Percentiles rank a stretch among this genome's conserved stretches.
Conservation (phyloP, 2,797 vertebrate species). For the Melanotaenia boesemani region DNA sequence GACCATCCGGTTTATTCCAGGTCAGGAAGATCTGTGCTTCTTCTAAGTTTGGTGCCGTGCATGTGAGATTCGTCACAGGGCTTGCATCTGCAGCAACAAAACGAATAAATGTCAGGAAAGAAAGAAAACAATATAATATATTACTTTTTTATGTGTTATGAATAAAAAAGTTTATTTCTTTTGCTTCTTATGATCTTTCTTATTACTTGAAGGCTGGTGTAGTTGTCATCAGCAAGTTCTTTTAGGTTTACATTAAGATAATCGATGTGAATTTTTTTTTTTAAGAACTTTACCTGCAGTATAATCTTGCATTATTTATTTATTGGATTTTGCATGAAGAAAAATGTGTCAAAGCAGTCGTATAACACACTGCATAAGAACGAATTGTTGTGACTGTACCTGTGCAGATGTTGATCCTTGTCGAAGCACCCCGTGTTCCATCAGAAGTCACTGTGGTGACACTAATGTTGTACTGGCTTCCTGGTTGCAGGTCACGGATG, state of each 20-base stretch:
- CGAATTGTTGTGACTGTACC: constrained; percentile 53
- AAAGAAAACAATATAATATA: neutral
- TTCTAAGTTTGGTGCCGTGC: constrained; percentile 18
- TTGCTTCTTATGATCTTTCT: neutral
- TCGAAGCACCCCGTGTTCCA: constrained; percentile 47
- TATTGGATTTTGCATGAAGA: neutral
- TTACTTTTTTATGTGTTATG: neutral
- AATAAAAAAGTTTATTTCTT: neutral
- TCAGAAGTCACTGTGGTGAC: constrained; percentile 73
- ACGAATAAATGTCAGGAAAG: neutral
- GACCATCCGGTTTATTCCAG: constrained; percentile 56
- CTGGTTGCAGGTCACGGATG: constrained; percentile 42
- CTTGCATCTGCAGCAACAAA: constrained; percentile 67
- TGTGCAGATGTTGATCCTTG: constrained; percentile 55
- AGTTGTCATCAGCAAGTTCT: neutral
- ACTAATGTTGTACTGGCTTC: constrained; percentile 53
- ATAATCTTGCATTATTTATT: neutral
- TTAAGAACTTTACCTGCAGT: too few species aligned
- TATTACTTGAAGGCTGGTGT: neutral
- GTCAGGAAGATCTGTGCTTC: constrained; percentile 44
- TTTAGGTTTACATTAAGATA: neutral
- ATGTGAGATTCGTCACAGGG: constrained; percentile 10
- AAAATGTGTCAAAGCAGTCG: neutral
- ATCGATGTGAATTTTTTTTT: neutral
- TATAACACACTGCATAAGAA: neutral